A percentile compares a stretch with the other conserved stretches of the same genome.
Conservation (phyloP, 2,113 vertebrate genomes). For the Haemorhous mexicanus region DNA sequence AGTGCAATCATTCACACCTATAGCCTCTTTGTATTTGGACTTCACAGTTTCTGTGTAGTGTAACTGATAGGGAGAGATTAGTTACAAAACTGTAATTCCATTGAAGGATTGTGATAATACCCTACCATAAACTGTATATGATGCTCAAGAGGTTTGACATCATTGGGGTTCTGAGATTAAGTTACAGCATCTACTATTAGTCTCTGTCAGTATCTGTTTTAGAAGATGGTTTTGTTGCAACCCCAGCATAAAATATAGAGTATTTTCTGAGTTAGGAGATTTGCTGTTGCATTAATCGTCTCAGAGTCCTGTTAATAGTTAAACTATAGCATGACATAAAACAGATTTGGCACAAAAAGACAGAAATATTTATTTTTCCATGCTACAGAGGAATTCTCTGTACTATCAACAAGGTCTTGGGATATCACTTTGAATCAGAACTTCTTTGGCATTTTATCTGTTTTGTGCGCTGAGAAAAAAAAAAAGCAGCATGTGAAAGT, state of each 20-base stretch:
- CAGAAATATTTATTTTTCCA: background rate
- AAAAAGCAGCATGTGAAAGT: background rate
- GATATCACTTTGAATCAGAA: background rate
- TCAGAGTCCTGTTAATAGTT: background rate
- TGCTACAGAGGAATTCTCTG: background rate
- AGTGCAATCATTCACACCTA: conserved; percentile 73
- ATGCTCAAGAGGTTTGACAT: conserved; percentile 70
- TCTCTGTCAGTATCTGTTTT: conserved; percentile 55
- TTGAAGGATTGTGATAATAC: conserved; percentile 67
- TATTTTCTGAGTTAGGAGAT: conserved; percentile 42
- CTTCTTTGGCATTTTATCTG: background rate
- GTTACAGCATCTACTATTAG: conserved; percentile 44
- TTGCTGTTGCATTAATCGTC: background rate
- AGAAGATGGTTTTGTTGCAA: conserved; percentile 48
- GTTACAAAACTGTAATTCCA: conserved; percentile 71
- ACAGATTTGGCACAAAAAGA: conserved; percentile 6
- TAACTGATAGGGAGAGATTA: conserved; percentile 74
- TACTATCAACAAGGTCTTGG: background rate
- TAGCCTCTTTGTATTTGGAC: conserved; percentile 56
- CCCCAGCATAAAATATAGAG: conserved; percentile 53
- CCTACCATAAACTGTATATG: conserved; percentile 37
- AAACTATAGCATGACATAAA: background rate
- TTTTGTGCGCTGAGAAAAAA: background rate
- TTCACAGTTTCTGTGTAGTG: conserved; percentile 66
- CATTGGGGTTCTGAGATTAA: conserved; percentile 57